Percentiles rank a stretch among this genome's conserved stretches.
These are phyloP conservation scores for Heterotilapia buettikoferi DNA, from an alignment of 2,113 vertebrate genomes.

Conservation along the genomic window DNA sequence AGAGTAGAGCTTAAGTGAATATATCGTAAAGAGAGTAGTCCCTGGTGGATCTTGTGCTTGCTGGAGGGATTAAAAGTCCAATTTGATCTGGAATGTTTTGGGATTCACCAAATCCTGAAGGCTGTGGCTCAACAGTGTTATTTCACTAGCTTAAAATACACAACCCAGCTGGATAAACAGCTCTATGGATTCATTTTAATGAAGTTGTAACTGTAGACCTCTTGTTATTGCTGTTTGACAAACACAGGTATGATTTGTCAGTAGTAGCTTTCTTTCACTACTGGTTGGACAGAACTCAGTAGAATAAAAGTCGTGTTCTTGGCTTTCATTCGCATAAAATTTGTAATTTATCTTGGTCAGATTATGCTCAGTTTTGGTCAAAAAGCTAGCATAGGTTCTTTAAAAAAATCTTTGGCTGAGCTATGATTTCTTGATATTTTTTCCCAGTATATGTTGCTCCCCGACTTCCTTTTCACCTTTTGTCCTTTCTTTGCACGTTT, in stretches of 20 bases:
- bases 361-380: not conserved
- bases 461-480: not conserved
- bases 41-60: not conserved
- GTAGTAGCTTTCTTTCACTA: not conserved
- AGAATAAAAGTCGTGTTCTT: not conserved
- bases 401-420: not conserved
- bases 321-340: not conserved
- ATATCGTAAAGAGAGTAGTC: not conserved
- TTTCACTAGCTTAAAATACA: not conserved
- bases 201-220: not conserved
- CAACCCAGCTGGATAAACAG: not conserved
- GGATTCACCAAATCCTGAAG: not conserved
- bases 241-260: not conserved
- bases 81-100: not conserved
- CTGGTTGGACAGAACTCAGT: not conserved
- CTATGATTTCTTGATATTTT: not conserved
- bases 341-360: not conserved
- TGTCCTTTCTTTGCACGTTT: not conserved
- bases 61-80: not conserved
- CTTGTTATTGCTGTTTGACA: not conserved
- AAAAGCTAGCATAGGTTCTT: not conserved
- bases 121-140: not conserved
- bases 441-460: not conserved
- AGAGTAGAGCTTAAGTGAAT: not conserved
- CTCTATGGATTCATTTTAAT: not conserved